Evolutionary conservation across 2,888 invertebrate genomes (phyloP).

Genomic region (Napeogenes inachia): DNA sequence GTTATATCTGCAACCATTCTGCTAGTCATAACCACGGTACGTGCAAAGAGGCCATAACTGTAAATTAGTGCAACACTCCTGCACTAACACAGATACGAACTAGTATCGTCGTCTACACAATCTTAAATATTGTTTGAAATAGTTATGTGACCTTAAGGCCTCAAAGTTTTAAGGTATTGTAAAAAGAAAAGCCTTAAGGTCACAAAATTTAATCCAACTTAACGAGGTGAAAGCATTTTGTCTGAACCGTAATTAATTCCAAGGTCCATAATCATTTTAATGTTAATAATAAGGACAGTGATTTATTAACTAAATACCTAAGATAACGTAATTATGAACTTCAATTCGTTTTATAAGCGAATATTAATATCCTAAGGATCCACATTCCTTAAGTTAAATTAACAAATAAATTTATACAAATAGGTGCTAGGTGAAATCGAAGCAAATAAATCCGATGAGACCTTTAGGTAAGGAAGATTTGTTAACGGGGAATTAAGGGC

Average conservation of each 20-base stretch:
- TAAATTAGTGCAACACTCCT: conserved; percentile 1
- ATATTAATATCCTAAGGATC: too few relatives aligned
- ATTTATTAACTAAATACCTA: too few relatives aligned
- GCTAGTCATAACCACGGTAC: conserved; percentile 4
- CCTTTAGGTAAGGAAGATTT: conserved; percentile 4
- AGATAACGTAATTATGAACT: too few relatives aligned
- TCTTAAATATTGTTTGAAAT: background rate
- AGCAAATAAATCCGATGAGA: background rate
- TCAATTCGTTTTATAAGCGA: too few relatives aligned
- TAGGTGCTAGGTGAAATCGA: background rate
- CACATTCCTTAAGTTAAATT: background rate
- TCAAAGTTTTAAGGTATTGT: too few relatives aligned
- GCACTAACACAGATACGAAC: background rate
- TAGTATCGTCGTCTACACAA: background rate
- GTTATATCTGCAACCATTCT: background rate
- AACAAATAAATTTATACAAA: conserved; percentile 1
- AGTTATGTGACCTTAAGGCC: too few relatives aligned
- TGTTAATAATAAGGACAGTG: too few relatives aligned
- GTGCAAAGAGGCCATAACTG: conserved; percentile 10
- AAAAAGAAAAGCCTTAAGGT: too few relatives aligned
- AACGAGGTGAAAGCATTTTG: too few relatives aligned
- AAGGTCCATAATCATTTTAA: too few relatives aligned
- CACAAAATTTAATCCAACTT: too few relatives aligned
- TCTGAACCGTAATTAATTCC: too few relatives aligned
- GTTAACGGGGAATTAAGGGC: background rate